These are phyloP conservation scores for Empis stercorea DNA, from an alignment of 2,888 invertebrate species.

Conservation along the genomic window DNA sequence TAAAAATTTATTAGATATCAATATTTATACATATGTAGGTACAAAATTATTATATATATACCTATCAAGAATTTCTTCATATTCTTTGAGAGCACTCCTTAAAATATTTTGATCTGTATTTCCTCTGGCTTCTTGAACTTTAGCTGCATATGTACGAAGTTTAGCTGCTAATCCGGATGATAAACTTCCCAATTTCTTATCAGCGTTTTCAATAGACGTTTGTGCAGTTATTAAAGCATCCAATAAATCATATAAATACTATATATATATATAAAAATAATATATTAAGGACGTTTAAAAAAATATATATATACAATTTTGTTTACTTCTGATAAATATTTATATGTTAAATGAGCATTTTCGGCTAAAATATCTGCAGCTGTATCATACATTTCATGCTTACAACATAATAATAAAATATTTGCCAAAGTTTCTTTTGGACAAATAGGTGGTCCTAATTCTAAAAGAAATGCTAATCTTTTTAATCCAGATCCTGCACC, in stretches of 20 bases:
- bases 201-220: slow-evolving; percentile 92
- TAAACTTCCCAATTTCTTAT: slow-evolving; percentile 88
- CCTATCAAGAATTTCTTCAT: slow-evolving; percentile 42
- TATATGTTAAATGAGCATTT: slow-evolving; percentile 91
- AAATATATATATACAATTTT: too few relatives aligned
- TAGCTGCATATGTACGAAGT: slow-evolving; percentile 81
- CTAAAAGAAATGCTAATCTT: slow-evolving; percentile 82
- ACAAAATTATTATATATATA: slow-evolving; percentile 21
- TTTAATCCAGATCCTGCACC: slow-evolving; percentile 78
- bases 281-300: too few relatives aligned
- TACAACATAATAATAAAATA: slow-evolving; percentile 85
- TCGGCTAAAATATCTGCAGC: slow-evolving; percentile 97
- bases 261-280: slow-evolving; percentile 16
- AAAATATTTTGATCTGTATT: slow-evolving; percentile 81
- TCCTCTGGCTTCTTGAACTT: slow-evolving; percentile 82
- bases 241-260: slow-evolving; percentile 87
- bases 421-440: slow-evolving; percentile 97
- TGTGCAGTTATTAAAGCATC: slow-evolving; percentile 96
- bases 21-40: slow-evolving; percentile 14
- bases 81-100: slow-evolving; percentile 80
- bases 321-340: slow-evolving; percentile 75
- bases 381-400: slow-evolving; percentile 93
- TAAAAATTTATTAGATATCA: slow-evolving; percentile 8
- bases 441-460: slow-evolving; percentile 75
- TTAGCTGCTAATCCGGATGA: slow-evolving; percentile 83